A percentile compares a stretch with the other conserved stretches of the same genome.
Conservation (phyloP, 2,888 invertebrate species). For the Rotaria macrura region DNA sequence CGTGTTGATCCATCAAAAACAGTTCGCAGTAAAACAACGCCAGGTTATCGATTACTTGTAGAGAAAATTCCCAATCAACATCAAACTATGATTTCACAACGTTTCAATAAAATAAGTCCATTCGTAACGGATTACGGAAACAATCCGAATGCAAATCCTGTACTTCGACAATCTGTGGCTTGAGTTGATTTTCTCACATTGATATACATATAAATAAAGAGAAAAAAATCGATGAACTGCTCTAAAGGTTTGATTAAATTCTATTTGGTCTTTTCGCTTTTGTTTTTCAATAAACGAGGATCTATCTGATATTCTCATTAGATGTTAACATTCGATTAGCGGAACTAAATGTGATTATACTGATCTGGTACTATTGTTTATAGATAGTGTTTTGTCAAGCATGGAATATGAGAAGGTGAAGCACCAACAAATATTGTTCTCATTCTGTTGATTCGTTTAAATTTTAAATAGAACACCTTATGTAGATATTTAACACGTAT, state of each 20-base stretch:
- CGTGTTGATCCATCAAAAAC: not conserved
- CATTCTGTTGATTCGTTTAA: too few relatives aligned
- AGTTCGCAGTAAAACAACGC: not conserved
- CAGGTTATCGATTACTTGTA: not conserved
- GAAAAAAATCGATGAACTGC: not conserved
- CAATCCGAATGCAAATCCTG: not conserved
- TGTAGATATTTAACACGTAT: too few relatives aligned
- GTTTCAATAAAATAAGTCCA: not conserved
- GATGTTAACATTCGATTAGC: not conserved
- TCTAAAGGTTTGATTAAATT: not conserved
- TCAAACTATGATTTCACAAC: constrained; percentile 6
- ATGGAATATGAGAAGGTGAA: too few relatives aligned
- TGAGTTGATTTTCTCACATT: not conserved
- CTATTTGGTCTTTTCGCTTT: not conserved
- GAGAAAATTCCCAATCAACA: not conserved
- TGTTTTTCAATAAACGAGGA: not conserved
- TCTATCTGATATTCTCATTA: not conserved
- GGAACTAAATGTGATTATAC: not conserved
- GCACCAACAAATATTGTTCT: too few relatives aligned
- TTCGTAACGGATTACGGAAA: not conserved
- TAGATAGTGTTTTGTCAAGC: too few relatives aligned
- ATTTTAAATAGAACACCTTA: too few relatives aligned
- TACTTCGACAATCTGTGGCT: not conserved
- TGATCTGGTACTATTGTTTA: too few relatives aligned
- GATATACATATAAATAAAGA: not conserved